phyloP scores from a whole-genome alignment of 2,888 invertebrate genomes.

The Cactoblastis cactorum region DNA sequence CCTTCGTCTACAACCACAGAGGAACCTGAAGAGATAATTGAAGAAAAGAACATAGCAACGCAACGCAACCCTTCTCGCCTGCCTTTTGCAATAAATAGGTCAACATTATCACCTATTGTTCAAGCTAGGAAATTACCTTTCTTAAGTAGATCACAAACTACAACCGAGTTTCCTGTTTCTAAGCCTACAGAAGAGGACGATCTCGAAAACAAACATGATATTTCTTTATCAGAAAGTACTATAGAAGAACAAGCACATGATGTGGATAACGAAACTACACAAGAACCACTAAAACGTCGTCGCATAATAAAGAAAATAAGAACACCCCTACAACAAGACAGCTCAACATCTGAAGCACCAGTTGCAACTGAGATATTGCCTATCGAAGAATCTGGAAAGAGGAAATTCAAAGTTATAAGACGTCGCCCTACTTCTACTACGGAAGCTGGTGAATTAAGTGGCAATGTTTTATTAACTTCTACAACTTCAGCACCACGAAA shows the following conservation, averaged over 20 bases:
- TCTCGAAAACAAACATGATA: slow-evolving; percentile 55
- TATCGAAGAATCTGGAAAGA: slow-evolving; percentile 53
- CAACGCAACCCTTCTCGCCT: slow-evolving; percentile 43
- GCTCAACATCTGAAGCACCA: slow-evolving; percentile 30
- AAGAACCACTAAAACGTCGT: slow-evolving; percentile 39
- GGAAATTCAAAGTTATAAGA: slow-evolving; percentile 57
- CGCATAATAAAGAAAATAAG: slow-evolving; percentile 50
- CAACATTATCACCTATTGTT: slow-evolving; percentile 29
- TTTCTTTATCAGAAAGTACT: slow-evolving; percentile 70
- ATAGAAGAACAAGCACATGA: slow-evolving; percentile 70
- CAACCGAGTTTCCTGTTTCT: slow-evolving; percentile 41
- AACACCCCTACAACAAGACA: slow-evolving; percentile 25
- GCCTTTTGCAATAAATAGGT: slow-evolving; percentile 49
- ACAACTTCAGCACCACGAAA: slow-evolving; percentile 41
- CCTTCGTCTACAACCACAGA: slow-evolving; percentile 21
- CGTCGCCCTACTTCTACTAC: slow-evolving; percentile 51
- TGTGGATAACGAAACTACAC: slow-evolving; percentile 26
- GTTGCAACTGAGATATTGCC: slow-evolving; percentile 45
- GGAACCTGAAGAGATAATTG: slow-evolving; percentile 25
- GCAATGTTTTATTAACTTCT: slow-evolving; percentile 30
- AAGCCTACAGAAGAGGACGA: slow-evolving; percentile 34
- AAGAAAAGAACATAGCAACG: slow-evolving; percentile 32
- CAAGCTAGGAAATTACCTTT: slow-evolving; percentile 56
- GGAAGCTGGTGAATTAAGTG: slow-evolving; percentile 25
- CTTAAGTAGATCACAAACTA: slow-evolving; percentile 39